Evolutionary conservation across 2,888 invertebrate species (phyloP), one percentile per base, ranked within the genome.

Genomic region (Acleris sparsana): DNA sequence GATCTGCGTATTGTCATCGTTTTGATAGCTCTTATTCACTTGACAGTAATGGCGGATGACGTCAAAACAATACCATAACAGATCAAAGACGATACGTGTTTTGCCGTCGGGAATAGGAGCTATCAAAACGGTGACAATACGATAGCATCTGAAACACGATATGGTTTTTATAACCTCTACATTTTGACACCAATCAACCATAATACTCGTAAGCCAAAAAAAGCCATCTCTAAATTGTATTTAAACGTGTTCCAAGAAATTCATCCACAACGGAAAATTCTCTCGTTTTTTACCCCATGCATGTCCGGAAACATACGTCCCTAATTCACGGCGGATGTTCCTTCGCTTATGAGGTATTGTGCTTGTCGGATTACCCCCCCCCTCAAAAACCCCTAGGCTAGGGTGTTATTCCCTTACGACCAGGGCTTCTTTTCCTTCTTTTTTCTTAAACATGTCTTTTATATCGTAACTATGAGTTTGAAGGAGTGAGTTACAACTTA

Each of bases 261-360:
- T 52, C 25, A 18, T 46, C 53, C 49, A 5, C 3, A n/a, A 44
- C 59, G 59, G 39, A 53, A 53, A 64, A 55, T 55, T 55, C 49
- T 9, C 25, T 49, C 53, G 29, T 79, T 78, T 80, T 80, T 75
- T 73, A 72, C 76, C 69, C 73, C 75, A 76, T 75, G 70, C 73
- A 69, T 69, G 73, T 69, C 69, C 69, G 74, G 73, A 73, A 75
- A 70, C 80, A 80, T 78, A 80, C 78, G 79, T 75, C 77, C 78
- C 77, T 84, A 82, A 84, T 82, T 82, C 77, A 71, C 79, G 80
- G 77, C 76, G 79, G 77, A 80, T 75, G 78, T 75, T 72, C 80
- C 80, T 83, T 84, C 85, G 78, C 85, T 85, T 85, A 79, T 73
- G 74, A 76, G 69, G 80, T 75, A 85, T 85, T 85, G 85, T 85